Base-by-base conservation (phyloP, 2,113 vertebrate genomes). In the Chionis minor region DNA sequence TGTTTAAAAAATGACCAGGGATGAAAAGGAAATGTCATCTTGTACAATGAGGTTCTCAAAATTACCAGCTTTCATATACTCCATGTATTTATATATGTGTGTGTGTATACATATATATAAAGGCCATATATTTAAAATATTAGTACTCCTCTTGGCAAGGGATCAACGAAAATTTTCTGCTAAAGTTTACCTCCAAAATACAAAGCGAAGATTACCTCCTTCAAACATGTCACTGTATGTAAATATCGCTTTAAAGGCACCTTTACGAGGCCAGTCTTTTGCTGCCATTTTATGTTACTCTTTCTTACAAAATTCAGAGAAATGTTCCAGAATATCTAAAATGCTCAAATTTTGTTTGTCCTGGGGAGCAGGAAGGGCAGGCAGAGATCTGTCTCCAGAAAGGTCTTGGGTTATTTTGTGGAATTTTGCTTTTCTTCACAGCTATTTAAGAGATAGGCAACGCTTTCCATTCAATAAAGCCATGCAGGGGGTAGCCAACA, bases 41-140 rank as follows among this genome's bases (percentile, higher is more conserved):
- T 47, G 47, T 55, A 45, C 32, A 51, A n/a, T 6, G 12, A 63
- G 32, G 47, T 40, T 87, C 70, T 87, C 38, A 52, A 42, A 79
- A 55, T 59, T 23, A 51, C 35, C 54, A 73, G 51, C 40, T 59
- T 90, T 75, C 21, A 18, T 22, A 42, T 42, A 63, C 35, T 45
- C 27, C 24, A 26, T 10, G 9, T 28, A 71, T 84, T 65, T 79
- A 4, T 35, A 2, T 42, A 11, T 56, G 2, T 42, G 8, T 38
- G 1, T 59, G 1, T 45, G 10, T 24, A 5, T 14, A 0, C 11
- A 7, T 16, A 14, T 17, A 8, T 6, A 19, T 18, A 49, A 27
- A 69, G 74, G 55, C 30, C 21, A 79, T 45, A 21, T 44, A 70
- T 84, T 62, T 51, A 58, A 79, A 83, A 62, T 45, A 51, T 73